These are phyloP conservation scores for Poicephalus gulielmi DNA, from an alignment of 2,113 vertebrate genomes.

Conservation along the genomic window DNA sequence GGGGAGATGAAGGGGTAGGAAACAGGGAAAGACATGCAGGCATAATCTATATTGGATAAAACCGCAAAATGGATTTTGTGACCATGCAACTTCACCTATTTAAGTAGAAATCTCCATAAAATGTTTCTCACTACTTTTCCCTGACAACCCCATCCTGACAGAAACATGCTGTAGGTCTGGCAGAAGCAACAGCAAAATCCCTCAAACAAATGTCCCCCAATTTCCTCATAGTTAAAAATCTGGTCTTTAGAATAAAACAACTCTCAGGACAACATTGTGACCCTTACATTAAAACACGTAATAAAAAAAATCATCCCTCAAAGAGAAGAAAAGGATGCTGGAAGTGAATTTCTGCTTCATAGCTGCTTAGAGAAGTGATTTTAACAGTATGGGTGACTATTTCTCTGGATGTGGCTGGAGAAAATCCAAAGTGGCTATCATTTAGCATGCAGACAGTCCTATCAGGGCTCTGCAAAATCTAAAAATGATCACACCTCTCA, in stretches of 20 bases:
- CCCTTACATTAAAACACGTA: not conserved
- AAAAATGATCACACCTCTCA: not conserved
- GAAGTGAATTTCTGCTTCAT: not conserved
- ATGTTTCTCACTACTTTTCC: not conserved
- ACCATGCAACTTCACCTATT: not conserved
- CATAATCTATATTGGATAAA: not conserved
- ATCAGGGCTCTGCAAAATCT: not conserved
- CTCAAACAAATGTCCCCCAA: not conserved
- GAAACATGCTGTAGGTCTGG: not conserved
- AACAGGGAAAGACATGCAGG: not conserved
- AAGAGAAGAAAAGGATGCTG: not conserved
- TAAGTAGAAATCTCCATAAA: not conserved
- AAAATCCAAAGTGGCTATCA: not conserved
- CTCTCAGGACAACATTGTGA: not conserved
- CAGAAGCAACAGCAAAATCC: not conserved
- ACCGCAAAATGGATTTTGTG: not conserved
- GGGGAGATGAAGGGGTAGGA: not conserved
- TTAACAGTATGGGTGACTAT: not conserved
- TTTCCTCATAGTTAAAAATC: not conserved
- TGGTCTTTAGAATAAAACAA: not conserved
- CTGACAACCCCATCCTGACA: not conserved
- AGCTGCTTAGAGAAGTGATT: not conserved
- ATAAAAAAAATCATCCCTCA: not conserved
- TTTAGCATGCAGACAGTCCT: not conserved
- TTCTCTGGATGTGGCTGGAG: not conserved